Evolutionary conservation across 2,113 vertebrate species (phyloP), one percentile per base, ranked within the genome.

Genomic region (Nymphicus hollandicus): DNA sequence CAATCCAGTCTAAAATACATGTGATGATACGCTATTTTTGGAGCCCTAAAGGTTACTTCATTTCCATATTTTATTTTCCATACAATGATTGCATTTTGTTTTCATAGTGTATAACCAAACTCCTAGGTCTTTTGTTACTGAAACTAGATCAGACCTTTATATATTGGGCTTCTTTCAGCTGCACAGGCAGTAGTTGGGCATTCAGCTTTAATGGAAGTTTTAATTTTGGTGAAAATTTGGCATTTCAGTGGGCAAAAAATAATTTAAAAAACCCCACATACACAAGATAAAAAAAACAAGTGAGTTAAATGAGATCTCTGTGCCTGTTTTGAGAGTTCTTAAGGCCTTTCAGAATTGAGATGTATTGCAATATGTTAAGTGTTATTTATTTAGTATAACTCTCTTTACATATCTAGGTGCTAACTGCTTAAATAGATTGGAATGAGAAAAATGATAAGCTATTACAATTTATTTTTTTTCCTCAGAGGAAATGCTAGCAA

Each of bases 401-500:
- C 20, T 72, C 11, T 86, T 74, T 50, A 46, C 11, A 9, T 73
- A 13, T 70, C 72, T 65, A 35, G 17, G 33, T 72, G 20, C n/a
- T 77, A 74, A 68, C 46, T 82, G 35, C 15, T 76, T 31, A 79
- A 92, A 86, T 35, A 81, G 19, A 49, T 73, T 58, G 37, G 28
- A 91, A 86, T 58, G 23, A 25, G 44, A 76, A n/a, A n/a, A 66
- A 44, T 84, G 46, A 49, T 33, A 44, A 64, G 69, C 23, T 37
- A 35, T 33, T 79, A 68, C 53, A 25, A 96, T 69, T 64, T 3
- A 7, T 68, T 58, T 69, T 66, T 94, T 92, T 96, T 86, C 97
- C 96, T 93, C 93, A 99, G 99, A 99, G 98, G 99, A 99, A 97
- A 98, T 99, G 95, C 98, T 99, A 91, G 98, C 98, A n/a, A 98